Base-by-base conservation (phyloP, 2,888 invertebrate genomes). In the Drosophila multiciliata region DNA sequence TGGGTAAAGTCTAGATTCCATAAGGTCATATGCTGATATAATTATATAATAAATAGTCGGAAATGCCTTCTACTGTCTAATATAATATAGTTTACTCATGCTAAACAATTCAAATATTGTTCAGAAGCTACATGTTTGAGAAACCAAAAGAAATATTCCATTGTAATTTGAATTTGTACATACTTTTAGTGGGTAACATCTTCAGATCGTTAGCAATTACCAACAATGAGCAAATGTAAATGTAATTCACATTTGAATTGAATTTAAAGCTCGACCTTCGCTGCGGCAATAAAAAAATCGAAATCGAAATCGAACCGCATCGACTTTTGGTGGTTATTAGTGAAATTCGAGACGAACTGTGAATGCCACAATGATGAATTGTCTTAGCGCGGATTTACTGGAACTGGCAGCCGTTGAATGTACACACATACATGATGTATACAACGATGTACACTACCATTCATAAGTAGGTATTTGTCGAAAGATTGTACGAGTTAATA, bases 341-440 rank as follows among this genome's bases (percentile, higher is more conserved):
- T 83, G 85, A 85, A 85, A 85, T 85, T 85, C 58, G 89, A 85
- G 64, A 72, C 89, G 80, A 71, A 61, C 71, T 73, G 66, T 75
- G 90, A 85, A 85, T 90, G 85, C 87, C 87, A 74, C 65, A 66
- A 69, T 6, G 53, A 82, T 76, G 68, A 88, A 88, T 82, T 90
- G 90, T 90, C 90, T 85, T 90, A 90, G 67, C 60, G 65, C 64
- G 78, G 85, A 85, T 85, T 88, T 75, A 62, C n/a, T 72, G 72
- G 66, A 61, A 66, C 57, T 58, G 54, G 54, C 59, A 67, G 76
- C 70, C 66, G 64, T 84, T 64, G 53, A 54, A 60, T 52, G 45
- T 61, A 40, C 54, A 26, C 29, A 48, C 23, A 29, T 53, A 64
- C 36, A n/a, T 32, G n/a, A 15, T 32, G n/a, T 54, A 26, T 55